Base-by-base conservation (phyloP, 2,113 vertebrate species). In the Chauna torquata region DNA sequence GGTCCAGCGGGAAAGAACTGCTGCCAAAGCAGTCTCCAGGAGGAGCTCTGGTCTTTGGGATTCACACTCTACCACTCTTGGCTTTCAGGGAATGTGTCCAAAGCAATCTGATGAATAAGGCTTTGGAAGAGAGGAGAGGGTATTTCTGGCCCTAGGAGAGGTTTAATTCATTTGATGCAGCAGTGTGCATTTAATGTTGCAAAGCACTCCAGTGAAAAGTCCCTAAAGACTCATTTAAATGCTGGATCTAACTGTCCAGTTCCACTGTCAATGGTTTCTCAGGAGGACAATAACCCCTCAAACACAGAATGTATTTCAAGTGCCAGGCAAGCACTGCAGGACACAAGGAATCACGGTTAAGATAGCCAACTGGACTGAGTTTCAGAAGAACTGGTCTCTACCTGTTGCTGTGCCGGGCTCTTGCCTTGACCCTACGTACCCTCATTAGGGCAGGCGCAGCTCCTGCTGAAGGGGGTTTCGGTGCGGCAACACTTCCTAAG, bases 31-130 rank as follows among this genome's bases (percentile, higher is more conserved):
- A 85, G 44, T 65, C 78, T 91, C 69, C 88, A 96, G 82, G 69
- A 90, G 72, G 71, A 93, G 68, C 76, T 88, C 88, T 88, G 64
- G 45, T 80, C 86, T 86, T 85, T 71, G 64, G 64, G 82, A 94
- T 57, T 78, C 80, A 82, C 44, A 50, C 1, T 9, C 20, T 44
- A 62, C 25, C 12, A 34, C 14, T 82, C 52, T 3, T 55, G 47
- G 47, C 69, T 69, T 88, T 54, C 66, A 94, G 61, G 69, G 65
- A 90, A 90, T 16, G 36, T 57, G 82, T 91, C 80, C 86, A 92
- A 94, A 95, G n/a, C 50, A 22, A 78, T 38, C 25, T 36, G 36
- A 61, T 49, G 24, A 92, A 40, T 5, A 52, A 27, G 16, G 59
- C 42, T 90, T 44, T 59, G 12, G 52, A 65, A 88, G 65, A 90